Base-by-base conservation (phyloP, 2,113 vertebrate species). In the Lagopus muta region DNA sequence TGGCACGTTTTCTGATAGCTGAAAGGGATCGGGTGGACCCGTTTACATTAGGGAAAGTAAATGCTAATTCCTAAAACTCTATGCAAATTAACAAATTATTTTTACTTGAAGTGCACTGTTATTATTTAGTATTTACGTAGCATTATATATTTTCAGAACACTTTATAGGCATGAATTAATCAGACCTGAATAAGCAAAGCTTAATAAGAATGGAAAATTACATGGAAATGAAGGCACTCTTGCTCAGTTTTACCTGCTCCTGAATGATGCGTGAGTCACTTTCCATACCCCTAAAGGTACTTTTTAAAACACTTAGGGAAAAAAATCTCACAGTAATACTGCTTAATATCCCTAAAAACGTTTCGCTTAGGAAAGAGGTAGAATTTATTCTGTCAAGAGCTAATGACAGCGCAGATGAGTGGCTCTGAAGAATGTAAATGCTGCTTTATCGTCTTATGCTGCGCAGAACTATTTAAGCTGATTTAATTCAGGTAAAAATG, bases 141-240 rank as follows among this genome's bases (percentile, higher is more conserved):
- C 79, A 65, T 2, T 90, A 88, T 86, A 28, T 88, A 71, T 88
- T 80, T 95, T 77, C 88, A 85, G 75, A 91, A 80, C 38, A 52
- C 72, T 85, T 94, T 77, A 55, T 42, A 87, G 82, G 55, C 43
- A 67, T 89, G 93, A 84, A 82, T 94, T 93, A 95, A 94, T 94
- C 82, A 95, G 72, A 36, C 60, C 38, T 74, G 75, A 89, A 92
- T 81, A 93, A 81, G 60, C 47, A 18, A 58, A 91, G 40, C 87
- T 91, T 71, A 64, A 89, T 81, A 80, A 94, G 78, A 77, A 89
- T 67, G 52, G 65, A 72, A 93, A 92, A 93, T 88, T 28, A 88
- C 55, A 69, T 88, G 82, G 84, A 88, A 92, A 93, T 94, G 25
- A 94, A 89, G 57, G 64, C 57, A 45, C 14, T 82, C 22, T 79